These are phyloP conservation scores for Platichthys stellatus DNA, from an alignment of 2,113 vertebrate species.

Conservation along the genomic window DNA sequence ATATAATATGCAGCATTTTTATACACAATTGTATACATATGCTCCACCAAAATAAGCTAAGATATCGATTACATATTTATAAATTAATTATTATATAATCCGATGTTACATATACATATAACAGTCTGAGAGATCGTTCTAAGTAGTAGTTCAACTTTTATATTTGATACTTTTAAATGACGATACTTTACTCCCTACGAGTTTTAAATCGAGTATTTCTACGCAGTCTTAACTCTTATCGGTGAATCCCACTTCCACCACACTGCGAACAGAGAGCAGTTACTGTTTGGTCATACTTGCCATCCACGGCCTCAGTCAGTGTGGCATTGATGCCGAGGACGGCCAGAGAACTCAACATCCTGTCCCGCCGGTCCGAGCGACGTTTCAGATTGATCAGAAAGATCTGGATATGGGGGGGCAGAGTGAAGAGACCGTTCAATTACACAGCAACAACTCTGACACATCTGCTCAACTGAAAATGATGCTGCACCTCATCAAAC, in stretches of 20 bases:
- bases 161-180: no score
- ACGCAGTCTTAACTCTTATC: background rate
- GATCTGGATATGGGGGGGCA: background rate
- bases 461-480: background rate
- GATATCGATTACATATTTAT: no score
- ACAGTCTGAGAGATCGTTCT: no score
- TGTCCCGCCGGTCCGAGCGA: background rate
- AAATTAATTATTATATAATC: no score
- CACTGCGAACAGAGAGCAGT: background rate
- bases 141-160: no score
- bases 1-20: no score
- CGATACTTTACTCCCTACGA: no score
- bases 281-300: conserved; percentile 81
- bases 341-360: background rate
- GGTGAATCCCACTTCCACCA: background rate
- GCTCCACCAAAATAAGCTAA: no score
- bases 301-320: conserved; percentile 73
- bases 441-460: background rate
- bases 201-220: background rate
- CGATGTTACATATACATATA: no score
- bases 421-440: background rate
- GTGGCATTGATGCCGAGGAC: background rate
- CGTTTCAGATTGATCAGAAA: background rate
- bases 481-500: background rate
- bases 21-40: no score